Evolutionary conservation across 2,113 vertebrate species (phyloP), one percentile per base, ranked within the genome.

Genomic region (Empidonax alnorum): DNA sequence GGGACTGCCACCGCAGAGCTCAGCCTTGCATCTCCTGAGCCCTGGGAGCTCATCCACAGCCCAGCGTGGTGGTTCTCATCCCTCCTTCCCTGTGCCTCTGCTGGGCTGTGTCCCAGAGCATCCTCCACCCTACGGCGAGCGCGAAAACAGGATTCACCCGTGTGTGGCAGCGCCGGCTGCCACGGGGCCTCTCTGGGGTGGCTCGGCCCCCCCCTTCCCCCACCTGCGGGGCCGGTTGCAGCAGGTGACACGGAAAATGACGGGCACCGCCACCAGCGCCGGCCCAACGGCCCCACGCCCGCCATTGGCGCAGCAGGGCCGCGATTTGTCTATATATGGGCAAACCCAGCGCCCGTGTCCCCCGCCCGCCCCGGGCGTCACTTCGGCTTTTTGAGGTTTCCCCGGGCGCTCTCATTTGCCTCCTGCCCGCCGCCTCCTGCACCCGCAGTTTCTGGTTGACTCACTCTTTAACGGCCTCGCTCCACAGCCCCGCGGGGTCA

Each of bases 361-460:
- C 20, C 78, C 61, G 65, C 95, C 91, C 42, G 61, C 59, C 27
- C 76, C 25, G 16, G 81, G 63, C 97, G 93, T 96, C 98, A 97
- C 98, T 97, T 97, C 95, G 18, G 69, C 97, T 97, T 97, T 97
- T 94, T 98, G 98, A 98, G 98, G 98, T 98, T 98, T 98, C 95
- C 87, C 94, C 95, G 63, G 5, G 62, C 28, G 85, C 95, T 95
- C 97, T 97, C 84, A 79, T 97, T 96, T 92, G 78, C 94, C 93
- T 94, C 47, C 49, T 7, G n/a, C 69, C 30, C 49, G 66, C 69
- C 6, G 44, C 82, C 75, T 79, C 2, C 93, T 89, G 65, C 94
- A 87, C 84, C 94, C 19, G 56, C 96, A 97, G 97, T 98, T 98
- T 98, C 98, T 98, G 90, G 96, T 98, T 98, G 98, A 98, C 96